These are phyloP conservation scores for Rotaria sp. DNA, from an alignment of 2,888 invertebrate genomes.

Conservation along the genomic window DNA sequence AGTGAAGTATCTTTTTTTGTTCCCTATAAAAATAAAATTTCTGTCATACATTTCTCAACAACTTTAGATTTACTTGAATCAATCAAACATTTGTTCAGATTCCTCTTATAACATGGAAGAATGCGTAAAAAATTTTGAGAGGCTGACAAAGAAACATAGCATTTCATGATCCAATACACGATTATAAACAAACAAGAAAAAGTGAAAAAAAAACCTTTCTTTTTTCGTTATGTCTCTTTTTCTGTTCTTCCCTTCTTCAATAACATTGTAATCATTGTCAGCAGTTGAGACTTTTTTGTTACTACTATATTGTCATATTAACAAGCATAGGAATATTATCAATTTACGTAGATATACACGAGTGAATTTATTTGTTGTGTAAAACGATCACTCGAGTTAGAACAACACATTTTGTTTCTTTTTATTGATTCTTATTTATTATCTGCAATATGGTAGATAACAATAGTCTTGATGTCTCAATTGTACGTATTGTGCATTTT, in stretches of 20 bases:
- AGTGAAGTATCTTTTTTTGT: neutral
- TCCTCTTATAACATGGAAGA: neutral
- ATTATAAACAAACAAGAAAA: neutral
- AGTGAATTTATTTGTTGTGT: too few relatives aligned
- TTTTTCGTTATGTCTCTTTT: neutral
- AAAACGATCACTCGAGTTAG: too few relatives aligned
- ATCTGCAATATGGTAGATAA: neutral
- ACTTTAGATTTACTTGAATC: neutral
- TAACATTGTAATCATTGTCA: neutral
- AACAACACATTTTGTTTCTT: too few relatives aligned
- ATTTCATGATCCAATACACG: neutral
- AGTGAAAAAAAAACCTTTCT: neutral
- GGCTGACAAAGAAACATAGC: neutral
- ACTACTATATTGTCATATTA: neutral
- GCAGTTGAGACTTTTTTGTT: neutral
- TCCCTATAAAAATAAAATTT: neutral
- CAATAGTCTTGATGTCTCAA: neutral
- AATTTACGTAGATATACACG: too few relatives aligned
- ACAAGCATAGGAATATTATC: neutral
- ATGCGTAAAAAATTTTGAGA: neutral
- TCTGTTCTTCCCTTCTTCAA: neutral
- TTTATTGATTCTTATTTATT: neutral
- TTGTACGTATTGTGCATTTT: neutral
- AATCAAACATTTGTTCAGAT: conserved; percentile 6
- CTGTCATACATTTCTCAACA: neutral